A percentile compares a stretch with the other conserved stretches of the same genome.
phyloP scores from a whole-genome alignment of 2,888 invertebrate species.

The Platycheirus albimanus region DNA sequence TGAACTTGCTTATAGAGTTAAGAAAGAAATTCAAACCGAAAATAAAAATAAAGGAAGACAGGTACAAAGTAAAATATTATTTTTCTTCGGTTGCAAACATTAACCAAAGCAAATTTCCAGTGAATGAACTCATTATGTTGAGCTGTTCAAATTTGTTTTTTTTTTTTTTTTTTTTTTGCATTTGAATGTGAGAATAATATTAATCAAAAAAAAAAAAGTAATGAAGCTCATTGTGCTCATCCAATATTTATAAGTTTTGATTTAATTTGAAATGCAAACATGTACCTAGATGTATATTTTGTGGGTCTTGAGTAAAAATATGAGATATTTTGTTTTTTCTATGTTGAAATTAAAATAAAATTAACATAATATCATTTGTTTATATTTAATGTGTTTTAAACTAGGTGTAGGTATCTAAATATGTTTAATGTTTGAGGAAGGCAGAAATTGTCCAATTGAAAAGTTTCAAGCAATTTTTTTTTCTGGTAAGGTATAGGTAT shows the following conservation, averaged over 20 bases:
- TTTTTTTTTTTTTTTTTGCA: background rate
- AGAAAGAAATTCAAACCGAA: conserved; percentile 28
- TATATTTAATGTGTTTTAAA: no score
- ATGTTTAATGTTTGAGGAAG: no score
- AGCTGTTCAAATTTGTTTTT: conserved; percentile 1
- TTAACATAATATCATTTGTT: no score
- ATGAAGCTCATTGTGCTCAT: conserved; percentile 4
- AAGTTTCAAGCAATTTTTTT: no score
- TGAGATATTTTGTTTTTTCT: background rate
- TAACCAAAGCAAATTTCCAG: conserved; percentile 58
- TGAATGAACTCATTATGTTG: conserved; percentile 30
- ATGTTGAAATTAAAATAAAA: conserved; percentile 9
- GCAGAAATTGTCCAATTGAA: no score
- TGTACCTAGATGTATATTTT: background rate
- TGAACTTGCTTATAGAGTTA: no score
- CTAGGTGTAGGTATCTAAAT: no score
- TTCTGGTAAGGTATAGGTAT: no score
- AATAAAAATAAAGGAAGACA: conserved; percentile 31
- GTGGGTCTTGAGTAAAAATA: no score
- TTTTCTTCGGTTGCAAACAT: conserved; percentile 28
- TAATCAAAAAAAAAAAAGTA: background rate
- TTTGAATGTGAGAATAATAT: background rate
- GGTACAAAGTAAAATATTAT: conserved; percentile 22
- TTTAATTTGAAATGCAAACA: conserved; percentile 5
- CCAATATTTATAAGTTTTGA: background rate